These are phyloP conservation scores for Gymnoscopelus microlampas DNA, from an alignment of 2,797 vertebrate genomes.

Conservation along the genomic window DNA sequence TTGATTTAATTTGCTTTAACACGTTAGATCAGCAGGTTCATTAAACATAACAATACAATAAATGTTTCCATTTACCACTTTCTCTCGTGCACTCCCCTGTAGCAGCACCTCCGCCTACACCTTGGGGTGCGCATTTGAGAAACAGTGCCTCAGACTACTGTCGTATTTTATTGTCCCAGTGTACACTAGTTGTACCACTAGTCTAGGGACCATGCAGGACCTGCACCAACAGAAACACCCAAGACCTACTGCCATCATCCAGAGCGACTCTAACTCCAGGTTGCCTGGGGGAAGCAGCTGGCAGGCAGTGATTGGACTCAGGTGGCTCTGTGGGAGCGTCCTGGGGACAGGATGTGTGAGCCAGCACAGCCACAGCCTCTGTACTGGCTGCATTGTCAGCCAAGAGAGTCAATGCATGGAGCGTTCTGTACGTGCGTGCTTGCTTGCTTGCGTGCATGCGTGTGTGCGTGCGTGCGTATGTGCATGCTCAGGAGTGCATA, in stretches of 20 bases:
- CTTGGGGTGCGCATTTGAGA: too few relatives aligned
- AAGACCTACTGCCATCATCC: too few relatives aligned
- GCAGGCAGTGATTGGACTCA: slow-evolving; percentile 69
- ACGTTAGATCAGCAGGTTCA: too few relatives aligned
- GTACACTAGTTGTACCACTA: slow-evolving; percentile 3
- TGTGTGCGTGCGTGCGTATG: neutral
- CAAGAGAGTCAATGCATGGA: neutral
- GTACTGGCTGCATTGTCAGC: slow-evolving; percentile 38
- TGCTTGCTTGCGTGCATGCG: neutral
- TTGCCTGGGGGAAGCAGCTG: slow-evolving; percentile 58
- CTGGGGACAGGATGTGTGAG: slow-evolving; percentile 31
- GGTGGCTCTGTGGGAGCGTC: slow-evolving; percentile 59
- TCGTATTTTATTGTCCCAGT: neutral
- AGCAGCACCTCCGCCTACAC: too few relatives aligned
- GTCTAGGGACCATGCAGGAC: slow-evolving; percentile 20
- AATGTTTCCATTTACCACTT: too few relatives aligned
- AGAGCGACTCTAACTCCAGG: slow-evolving; percentile 49
- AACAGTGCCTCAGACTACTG: too few relatives aligned
- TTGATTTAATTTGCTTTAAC: too few relatives aligned
- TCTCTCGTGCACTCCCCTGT: too few relatives aligned
- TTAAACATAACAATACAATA: too few relatives aligned
- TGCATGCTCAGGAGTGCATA: slow-evolving; percentile 6
- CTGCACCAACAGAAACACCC: slow-evolving; percentile 45
- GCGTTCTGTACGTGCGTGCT: neutral
- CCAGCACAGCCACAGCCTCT: slow-evolving; percentile 41